Base-by-base conservation (phyloP, 2,888 invertebrate genomes). In the Pristionchus fissidentatus region DNA sequence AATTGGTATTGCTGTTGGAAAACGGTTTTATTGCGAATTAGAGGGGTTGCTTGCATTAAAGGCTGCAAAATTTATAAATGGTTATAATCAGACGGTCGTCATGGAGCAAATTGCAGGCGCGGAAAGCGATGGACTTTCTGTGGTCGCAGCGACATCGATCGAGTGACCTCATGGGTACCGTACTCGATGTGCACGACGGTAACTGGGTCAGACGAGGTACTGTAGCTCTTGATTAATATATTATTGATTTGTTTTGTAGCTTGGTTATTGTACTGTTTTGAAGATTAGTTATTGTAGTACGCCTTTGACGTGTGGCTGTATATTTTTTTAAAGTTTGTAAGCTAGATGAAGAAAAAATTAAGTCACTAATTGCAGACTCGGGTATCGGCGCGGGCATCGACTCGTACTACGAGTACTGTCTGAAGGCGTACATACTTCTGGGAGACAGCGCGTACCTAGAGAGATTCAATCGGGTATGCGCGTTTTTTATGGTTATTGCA, bases 321-420 rank as follows among this genome's bases (percentile, higher is more conserved):
- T n/a, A n/a, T n/a, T n/a, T n/a, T n/a, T n/a, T n/a, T n/a, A n/a
- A n/a, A n/a, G n/a, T n/a, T n/a, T 15, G 19, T 15, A 15, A 49
- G 19, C 10, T 49, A n/a, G 13, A 73, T 35, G 32, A 7, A 80
- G 7, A 35, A 80, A 80, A n/a, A 80, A 57, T 55, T 29, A 80
- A 22, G 22, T 49, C 7, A 32, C 26, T 29, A 7, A 43, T 87
- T 88, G 80, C 91, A 94, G 98, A 98, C 93, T 96, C 97, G 0
- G 97, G 98, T 1, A 97, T 99, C 10, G 98, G 98, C n/a, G 98
- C 98, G 22, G 98, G 98, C 41, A 97, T 98, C 89, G 98, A 99
- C 93, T 97, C 97, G 0, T 99, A 99, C 93, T 99, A 98, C 92
- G 98, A 99, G 93, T 99, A 99, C 93, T 96, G 97, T 87, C 94